Base-by-base conservation (phyloP, 2,888 invertebrate species). In the Apotomis betuletana region DNA sequence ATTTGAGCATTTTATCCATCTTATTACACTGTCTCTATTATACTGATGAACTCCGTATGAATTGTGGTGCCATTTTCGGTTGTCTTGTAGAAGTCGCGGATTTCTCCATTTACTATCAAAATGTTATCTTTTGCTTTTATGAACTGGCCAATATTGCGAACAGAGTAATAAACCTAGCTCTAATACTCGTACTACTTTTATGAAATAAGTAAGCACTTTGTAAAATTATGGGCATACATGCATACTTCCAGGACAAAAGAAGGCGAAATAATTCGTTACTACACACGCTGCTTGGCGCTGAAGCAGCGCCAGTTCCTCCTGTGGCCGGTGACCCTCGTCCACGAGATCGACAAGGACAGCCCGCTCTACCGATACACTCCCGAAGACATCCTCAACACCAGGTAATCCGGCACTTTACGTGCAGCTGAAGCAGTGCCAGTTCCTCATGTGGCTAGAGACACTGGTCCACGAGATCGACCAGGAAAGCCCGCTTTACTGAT, bases 281-380 rank as follows among this genome's bases (percentile, higher is more conserved):
- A 86, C 80, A 90, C 91, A 0, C 81, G 85, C 5, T 81, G 74
- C 0, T 77, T 92, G 41, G 65, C 81, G 0, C 83, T 92, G 0
- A 88, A 87, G 75, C 90, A 91, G 77, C 80, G 87, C 0, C 92
- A 91, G 84, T 92, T 93, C 79, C 87, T 97, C 64, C 94, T 97
- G 51, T 98, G 98, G 98, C 98, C 98, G 0, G 95, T 97, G 73
- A 96, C 97, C 46, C 93, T 98, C 59, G 96, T 97, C 5, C 98
- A 98, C 86, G 94, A 94, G 74, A 98, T 98, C 74, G 96, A 97
- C 83, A 94, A 87, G 67, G 80, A 82, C 54, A 97, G 97, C 83
- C 98, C 98, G 0, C 94, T 98, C 64, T 97, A 95, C 87, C 94
- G 95, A 70, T 95, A 96, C 81, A 95, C 95, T 0, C 96, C 96